A percentile compares a stretch with the other conserved stretches of the same genome.
These are phyloP conservation scores for Strigamia maritima DNA, from an alignment of 2,888 invertebrate species.

Conservation along the genomic window DNA sequence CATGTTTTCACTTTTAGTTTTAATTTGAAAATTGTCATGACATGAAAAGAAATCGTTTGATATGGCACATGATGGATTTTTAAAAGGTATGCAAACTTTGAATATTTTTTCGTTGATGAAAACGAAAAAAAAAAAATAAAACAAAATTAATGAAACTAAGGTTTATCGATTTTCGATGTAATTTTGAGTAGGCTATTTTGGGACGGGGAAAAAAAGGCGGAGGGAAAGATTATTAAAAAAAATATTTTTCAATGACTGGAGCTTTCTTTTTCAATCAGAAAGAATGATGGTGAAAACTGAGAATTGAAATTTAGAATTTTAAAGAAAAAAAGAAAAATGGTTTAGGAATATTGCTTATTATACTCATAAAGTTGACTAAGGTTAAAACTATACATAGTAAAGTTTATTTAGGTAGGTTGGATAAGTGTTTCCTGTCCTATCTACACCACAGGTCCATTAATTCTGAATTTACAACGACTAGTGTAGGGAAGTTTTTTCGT, in stretches of 20 bases:
- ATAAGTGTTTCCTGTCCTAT: neutral
- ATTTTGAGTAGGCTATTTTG: neutral
- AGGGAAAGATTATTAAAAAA: neutral
- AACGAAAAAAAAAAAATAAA: neutral
- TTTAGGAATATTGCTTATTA: too few relatives aligned
- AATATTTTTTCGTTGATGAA: neutral
- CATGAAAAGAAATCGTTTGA: neutral
- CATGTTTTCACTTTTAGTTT: conserved; percentile 12
- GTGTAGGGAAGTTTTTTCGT: neutral
- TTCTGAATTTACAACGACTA: neutral
- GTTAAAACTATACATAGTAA: too few relatives aligned
- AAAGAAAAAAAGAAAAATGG: neutral
- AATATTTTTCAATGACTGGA: neutral
- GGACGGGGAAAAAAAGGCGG: neutral
- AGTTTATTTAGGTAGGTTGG: neutral
- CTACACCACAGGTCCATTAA: neutral
- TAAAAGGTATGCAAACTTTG: neutral
- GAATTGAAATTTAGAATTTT: neutral
- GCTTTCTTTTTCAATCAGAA: neutral
- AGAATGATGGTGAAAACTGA: neutral
- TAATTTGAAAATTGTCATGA: conserved; percentile 14
- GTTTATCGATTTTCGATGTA: neutral
- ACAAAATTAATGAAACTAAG: neutral
- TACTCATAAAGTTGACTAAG: too few relatives aligned
- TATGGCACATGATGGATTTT: neutral